Evolutionary conservation across 2,797 vertebrate species (phyloP).

Genomic region (Morus bassanus): DNA sequence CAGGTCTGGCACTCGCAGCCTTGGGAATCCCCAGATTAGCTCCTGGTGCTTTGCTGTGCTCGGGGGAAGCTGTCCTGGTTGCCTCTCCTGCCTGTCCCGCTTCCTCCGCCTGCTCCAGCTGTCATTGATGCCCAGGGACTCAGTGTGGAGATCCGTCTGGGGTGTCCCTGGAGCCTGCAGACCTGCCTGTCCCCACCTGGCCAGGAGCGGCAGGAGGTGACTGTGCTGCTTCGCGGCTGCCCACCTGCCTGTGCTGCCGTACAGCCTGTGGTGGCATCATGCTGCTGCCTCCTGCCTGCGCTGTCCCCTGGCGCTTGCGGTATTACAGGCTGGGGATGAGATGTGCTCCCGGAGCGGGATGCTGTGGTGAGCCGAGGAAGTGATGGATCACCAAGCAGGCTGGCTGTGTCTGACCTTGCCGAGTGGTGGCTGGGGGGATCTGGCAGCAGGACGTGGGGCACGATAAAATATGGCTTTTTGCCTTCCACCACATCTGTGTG

Average conservation of each 20-base stretch:
- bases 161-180: background rate
- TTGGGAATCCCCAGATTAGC: background rate
- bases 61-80: background rate
- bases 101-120: background rate
- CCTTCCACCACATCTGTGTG: background rate
- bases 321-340: background rate
- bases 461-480: background rate
- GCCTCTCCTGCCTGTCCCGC: background rate
- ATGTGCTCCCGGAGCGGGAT: background rate
- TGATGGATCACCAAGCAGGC: conserved; percentile 56
- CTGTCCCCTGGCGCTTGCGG: accelerated
- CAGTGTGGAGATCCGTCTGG: accelerated
- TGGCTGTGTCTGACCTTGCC: conserved; percentile 26
- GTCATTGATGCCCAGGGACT: accelerated
- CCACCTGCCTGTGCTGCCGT: background rate
- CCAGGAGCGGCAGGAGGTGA: background rate
- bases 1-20: background rate
- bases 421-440: background rate
- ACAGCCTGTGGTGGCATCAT: accelerated
- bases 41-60: background rate
- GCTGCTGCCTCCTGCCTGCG: accelerated
- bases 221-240: background rate
- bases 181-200: background rate
- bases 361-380: conserved; percentile 43
- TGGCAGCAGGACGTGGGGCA: background rate